Conservation (phyloP, 2,797 vertebrate genomes). For the Poliocrania exsul region DNA sequence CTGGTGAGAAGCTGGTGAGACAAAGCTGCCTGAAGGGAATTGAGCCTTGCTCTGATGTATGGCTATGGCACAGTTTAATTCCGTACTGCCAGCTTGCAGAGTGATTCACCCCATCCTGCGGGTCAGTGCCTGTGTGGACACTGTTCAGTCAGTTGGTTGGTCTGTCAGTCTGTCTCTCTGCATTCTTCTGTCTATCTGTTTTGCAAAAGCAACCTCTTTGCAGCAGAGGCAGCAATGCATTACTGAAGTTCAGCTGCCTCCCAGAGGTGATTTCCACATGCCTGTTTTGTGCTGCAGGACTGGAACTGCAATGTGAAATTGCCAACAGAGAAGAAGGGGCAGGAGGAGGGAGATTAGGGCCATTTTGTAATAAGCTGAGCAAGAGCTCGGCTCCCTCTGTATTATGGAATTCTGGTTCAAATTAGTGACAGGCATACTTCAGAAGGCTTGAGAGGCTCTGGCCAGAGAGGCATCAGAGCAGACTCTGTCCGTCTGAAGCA, state of each 20-base stretch:
- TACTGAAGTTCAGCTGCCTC: constrained; percentile 54
- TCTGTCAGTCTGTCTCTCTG: background rate
- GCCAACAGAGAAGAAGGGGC: accelerated
- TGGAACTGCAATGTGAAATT: background rate
- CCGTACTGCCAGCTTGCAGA: background rate
- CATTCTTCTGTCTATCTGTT: background rate
- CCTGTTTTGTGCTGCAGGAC: background rate
- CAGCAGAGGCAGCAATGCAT: background rate
- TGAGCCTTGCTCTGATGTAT: background rate
- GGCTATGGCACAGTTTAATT: background rate
- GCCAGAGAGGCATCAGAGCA: background rate
- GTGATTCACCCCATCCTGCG: background rate
- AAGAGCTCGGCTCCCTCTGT: background rate
- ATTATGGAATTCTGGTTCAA: background rate
- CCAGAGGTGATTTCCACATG: constrained; percentile 38
- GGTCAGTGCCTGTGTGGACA: background rate
- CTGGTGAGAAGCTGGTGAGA: background rate
- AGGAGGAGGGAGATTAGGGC: background rate
- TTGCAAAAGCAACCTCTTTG: background rate
- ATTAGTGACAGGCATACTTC: background rate
- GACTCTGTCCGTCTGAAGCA: background rate
- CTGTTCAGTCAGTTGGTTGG: background rate
- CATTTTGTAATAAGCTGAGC: background rate
- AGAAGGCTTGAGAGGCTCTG: background rate
- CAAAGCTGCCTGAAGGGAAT: background rate